Evolutionary conservation across 2,797 vertebrate genomes (phyloP), one percentile per base, ranked within the genome.

Genomic region (Mormyrops boulengeri): DNA sequence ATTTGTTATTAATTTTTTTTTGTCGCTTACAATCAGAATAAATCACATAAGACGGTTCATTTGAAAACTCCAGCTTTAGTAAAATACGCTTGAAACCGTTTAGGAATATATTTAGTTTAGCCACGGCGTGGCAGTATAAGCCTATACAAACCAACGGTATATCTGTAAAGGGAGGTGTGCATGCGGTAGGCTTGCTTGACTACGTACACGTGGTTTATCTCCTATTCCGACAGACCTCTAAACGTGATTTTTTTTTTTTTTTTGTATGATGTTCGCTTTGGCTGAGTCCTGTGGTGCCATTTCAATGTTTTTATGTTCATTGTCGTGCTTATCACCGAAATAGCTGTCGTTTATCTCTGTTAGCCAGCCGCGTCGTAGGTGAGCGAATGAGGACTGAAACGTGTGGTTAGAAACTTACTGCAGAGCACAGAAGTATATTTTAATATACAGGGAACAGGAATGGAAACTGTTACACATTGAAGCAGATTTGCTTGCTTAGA

Each of bases 111-210:
- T 49, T 50, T 82, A 44, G 12, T 55, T 5, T 26, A 5, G 22
- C 88, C 88, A 85, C 88, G 55, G 77, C 77, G 53, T 14, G 88
- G 88, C 88, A 89, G 53, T 85, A 57, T 85, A 49, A 41, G 17
- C 38, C 7, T 52, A 44, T 85, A 30, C 26, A 38, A 73, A 73
- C 30, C 38, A 38, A 17, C 34, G 3, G 30, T 73, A 38, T 73
- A 38, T 38, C 34, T 38, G 34, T 2, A 73, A 2, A 73, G 12
- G 34, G 1, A 6, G 69, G 30, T 73, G 69, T 6, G 69, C 34
- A 34, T 6, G 69, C 34, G 26, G 3, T 89, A 17, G 73, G 17
- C n/a, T n/a, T 50, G 22, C 55, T 80, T 80, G 5, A 44, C 38
- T 80, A n/a, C 7, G 77, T 82, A 22, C 77, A 22, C 19, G 41